phyloP scores from a whole-genome alignment of 2,797 vertebrate species.

The Galago senegalensis region DNA sequence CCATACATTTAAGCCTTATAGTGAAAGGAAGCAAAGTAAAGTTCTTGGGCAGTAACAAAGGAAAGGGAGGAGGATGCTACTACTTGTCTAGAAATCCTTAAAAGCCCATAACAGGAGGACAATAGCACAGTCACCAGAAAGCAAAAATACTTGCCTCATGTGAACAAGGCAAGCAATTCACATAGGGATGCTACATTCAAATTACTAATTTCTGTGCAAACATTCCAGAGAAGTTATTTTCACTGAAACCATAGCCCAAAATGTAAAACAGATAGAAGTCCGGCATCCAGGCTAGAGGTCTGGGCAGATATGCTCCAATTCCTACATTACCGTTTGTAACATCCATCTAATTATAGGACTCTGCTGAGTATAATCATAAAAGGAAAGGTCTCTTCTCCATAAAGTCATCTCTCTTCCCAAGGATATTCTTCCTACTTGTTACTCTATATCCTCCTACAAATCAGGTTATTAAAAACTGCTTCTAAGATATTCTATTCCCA shows the following conservation, averaged over 20 bases:
- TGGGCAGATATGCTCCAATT: not conserved
- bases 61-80: not conserved
- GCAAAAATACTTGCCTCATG: not conserved
- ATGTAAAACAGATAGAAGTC: slow-evolving; percentile 40
- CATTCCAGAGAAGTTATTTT: slow-evolving; percentile 42
- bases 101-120: not conserved
- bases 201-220: slow-evolving; percentile 10
- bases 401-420: not conserved
- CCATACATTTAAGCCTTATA: not conserved
- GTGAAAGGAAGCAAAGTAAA: slow-evolving; percentile 46
- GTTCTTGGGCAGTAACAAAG: not conserved
- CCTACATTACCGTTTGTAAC: not conserved
- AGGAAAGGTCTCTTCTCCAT: not conserved
- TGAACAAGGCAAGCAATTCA: slow-evolving; percentile 42
- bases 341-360: not conserved
- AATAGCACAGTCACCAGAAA: not conserved
- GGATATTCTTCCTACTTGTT: not conserved
- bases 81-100: slow-evolving; percentile 48
- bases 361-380: slow-evolving; percentile 22
- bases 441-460: not conserved
- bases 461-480: slow-evolving; percentile 45
- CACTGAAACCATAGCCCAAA: slow-evolving; percentile 56
- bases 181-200: not conserved
- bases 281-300: not conserved
- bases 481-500: slow-evolving; percentile 15